Base-by-base conservation (phyloP, 2,888 invertebrate genomes). In the Pseudoips prasinana region DNA sequence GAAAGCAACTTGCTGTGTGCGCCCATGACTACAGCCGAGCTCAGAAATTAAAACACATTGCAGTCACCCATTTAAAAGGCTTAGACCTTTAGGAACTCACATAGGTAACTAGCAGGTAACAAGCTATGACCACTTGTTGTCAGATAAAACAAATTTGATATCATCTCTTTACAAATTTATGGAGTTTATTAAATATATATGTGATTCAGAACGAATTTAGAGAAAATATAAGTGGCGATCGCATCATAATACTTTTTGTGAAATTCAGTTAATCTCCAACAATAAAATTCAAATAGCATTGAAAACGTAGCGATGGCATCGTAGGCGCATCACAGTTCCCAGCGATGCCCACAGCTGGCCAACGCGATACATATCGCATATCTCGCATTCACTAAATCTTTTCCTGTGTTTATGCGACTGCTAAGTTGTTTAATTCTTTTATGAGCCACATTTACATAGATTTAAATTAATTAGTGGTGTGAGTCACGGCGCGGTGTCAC, bases 251-350 rank as follows among this genome's bases (percentile, higher is more conserved):
- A 14, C 33, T 4, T 25, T 33, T 10, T 19, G 19, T 35, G 28
- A 22, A 42, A 36, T 46, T 47, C 33, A 47, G 45, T 42, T 37
- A 45, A 45, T 52, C 41, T 26, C 25, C 30, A 26, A 46, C 52
- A 54, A 46, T 38, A 53, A 30, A 34, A 39, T 37, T 29, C 33
- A 36, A 37, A 31, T 27, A 37, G 41, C 39, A 35, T 30, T 45
- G 36, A 37, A 52, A 31, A 11, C 22, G 30, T 19, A 8, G 25
- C 34, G 52, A 54, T 46, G 33, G 14, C 49, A 52, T 52, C 50
- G 14, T 10, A 8, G 11, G 20, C 10, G 17, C 24, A 7, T 8
- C 23, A 20, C 31, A n/a, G n/a, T n/a, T n/a, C n/a, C n/a, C n/a
- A n/a, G n/a, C 18, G 19, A 25, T 46, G 33, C 48, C 34, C 46